phyloP scores from a whole-genome alignment of 2,888 invertebrate species.

The Drosophila tanythrix region DNA sequence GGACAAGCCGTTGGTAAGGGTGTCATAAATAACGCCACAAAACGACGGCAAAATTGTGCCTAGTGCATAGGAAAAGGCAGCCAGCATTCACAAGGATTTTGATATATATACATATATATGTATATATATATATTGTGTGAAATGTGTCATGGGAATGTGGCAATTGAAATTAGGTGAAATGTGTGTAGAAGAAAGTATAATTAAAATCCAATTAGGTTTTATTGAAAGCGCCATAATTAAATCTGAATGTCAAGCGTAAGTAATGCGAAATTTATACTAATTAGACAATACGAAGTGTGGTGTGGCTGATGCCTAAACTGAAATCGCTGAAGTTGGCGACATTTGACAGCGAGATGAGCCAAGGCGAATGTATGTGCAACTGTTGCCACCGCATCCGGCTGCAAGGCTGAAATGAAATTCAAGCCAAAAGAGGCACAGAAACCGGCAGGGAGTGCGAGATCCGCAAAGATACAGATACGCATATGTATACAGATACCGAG shows the following conservation, averaged over 20 bases:
- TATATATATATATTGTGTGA: conserved; percentile 14
- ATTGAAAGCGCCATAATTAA: conserved; percentile 76
- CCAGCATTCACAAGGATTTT: conserved; percentile 5
- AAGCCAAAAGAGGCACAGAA: conserved; percentile 50
- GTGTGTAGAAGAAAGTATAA: conserved; percentile 57
- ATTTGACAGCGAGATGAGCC: conserved; percentile 19
- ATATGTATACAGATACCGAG: conserved; percentile 29
- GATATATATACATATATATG: conserved; percentile 1
- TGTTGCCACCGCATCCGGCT: conserved; percentile 2
- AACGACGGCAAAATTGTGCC: conserved; percentile 25
- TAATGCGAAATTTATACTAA: conserved; percentile 71
- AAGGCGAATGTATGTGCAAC: background rate
- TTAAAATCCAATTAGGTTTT: conserved; percentile 76
- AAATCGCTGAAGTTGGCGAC: conserved; percentile 4
- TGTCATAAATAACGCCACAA: conserved; percentile 67
- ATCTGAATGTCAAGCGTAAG: conserved; percentile 70
- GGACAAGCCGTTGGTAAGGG: conserved; percentile 20
- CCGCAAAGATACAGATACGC: conserved; percentile 48
- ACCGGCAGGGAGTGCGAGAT: conserved; percentile 30
- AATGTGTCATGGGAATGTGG: conserved; percentile 11
- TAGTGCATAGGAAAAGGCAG: conserved; percentile 7
- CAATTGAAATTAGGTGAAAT: conserved; percentile 26
- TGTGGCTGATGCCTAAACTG: background rate
- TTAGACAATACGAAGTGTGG: conserved; percentile 51
- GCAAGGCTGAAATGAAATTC: conserved; percentile 32